Conservation (phyloP, 2,113 vertebrate genomes). For the Phasianus colchicus region DNA sequence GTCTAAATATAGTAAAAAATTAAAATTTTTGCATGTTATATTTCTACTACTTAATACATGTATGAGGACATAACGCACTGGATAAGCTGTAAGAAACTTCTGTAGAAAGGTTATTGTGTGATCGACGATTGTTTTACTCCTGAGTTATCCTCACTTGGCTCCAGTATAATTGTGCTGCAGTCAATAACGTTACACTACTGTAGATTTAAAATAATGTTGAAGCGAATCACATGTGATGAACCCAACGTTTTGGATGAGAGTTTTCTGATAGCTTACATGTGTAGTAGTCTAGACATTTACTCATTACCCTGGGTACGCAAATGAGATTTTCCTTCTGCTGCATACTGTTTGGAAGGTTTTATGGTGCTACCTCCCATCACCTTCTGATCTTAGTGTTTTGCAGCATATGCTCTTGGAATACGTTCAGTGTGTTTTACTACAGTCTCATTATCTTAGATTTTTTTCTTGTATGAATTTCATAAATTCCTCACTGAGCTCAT, state of each 20-base stretch:
- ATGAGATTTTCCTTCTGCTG: background rate
- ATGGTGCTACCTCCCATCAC: background rate
- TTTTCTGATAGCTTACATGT: background rate
- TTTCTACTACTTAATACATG: background rate
- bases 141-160: background rate
- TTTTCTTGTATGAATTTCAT: background rate
- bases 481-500: background rate
- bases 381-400: background rate
- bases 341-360: background rate
- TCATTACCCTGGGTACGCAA: background rate
- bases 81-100: background rate
- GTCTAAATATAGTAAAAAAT: background rate
- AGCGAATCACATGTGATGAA: background rate
- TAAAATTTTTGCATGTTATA: background rate
- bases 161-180: background rate
- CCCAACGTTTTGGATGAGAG: background rate
- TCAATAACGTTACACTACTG: background rate
- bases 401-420: background rate
- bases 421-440: background rate
- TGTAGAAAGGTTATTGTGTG: background rate
- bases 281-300: background rate
- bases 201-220: background rate
- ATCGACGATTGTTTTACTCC: background rate
- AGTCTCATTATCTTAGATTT: background rate
- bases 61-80: background rate